Percentiles rank a stretch among this genome's conserved stretches.
These are phyloP conservation scores for Auanema freiburgensis DNA, from an alignment of 2,888 invertebrate genomes.

Conservation along the genomic window DNA sequence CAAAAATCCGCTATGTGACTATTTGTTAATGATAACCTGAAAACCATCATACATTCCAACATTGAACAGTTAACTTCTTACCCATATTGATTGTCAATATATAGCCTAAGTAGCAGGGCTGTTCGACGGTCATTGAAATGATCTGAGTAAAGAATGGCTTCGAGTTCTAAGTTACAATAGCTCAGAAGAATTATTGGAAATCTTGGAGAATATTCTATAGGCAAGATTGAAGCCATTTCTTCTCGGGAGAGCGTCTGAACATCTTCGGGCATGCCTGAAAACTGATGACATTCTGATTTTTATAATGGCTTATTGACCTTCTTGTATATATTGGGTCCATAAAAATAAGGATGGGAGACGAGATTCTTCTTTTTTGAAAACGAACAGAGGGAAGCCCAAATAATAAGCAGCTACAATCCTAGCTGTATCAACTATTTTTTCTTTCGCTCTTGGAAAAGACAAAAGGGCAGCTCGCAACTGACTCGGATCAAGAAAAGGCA, in stretches of 20 bases:
- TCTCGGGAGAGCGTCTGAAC: slow-evolving; percentile 1
- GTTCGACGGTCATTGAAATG: slow-evolving; percentile 37
- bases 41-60: too few species aligned
- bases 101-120: slow-evolving; percentile 25
- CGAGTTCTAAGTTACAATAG: slow-evolving; percentile 26
- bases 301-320: not conserved
- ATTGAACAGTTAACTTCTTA: too few species aligned
- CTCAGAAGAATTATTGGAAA: slow-evolving; percentile 36
- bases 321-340: slow-evolving; percentile 9
- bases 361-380: not conserved
- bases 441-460: too few species aligned
- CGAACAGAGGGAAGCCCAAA: slow-evolving; percentile 14
- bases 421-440: not conserved
- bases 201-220: slow-evolving; percentile 33
- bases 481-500: too few species aligned
- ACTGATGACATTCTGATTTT: too few species aligned
- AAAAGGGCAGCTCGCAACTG: too few species aligned
- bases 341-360: slow-evolving; percentile 10
- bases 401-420: slow-evolving; percentile 17
- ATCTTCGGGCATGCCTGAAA: slow-evolving; percentile 3
- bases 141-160: slow-evolving; percentile 36
- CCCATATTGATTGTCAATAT: slow-evolving; percentile 23
- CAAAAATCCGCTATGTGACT: not conserved
- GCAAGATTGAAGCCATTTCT: slow-evolving; percentile 24
- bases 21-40: not conserved